Conservation (phyloP, 23 tunicate genomes). For the Pegea sp. region DNA sequence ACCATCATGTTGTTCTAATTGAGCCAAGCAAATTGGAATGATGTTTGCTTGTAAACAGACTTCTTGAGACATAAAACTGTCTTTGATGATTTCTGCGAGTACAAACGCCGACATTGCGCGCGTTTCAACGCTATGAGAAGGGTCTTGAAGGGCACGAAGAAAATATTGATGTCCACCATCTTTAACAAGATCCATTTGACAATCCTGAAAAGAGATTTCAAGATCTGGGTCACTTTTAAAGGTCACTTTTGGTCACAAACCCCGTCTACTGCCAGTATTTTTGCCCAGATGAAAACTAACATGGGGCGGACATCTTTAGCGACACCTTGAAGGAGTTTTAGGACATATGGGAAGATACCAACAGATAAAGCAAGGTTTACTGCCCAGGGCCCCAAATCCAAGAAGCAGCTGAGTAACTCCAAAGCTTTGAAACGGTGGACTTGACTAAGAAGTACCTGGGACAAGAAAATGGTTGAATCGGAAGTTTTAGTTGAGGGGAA, state of each 20-base stretch:
- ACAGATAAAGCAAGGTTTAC: constrained; percentile 80
- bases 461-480: not conserved
- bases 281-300: constrained; percentile 88
- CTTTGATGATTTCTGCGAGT: constrained; percentile 49
- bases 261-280: constrained; percentile 73
- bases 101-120: constrained; percentile 85
- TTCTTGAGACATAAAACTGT: constrained; percentile 33
- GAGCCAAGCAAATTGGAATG: constrained; percentile 64
- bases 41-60: constrained; percentile 61
- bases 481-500: not conserved
- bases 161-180: constrained; percentile 84
- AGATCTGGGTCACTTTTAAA: too few species aligned
- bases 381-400: constrained; percentile 95
- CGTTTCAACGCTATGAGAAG: constrained; percentile 6
- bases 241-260: too few species aligned
- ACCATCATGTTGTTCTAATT: constrained; percentile 23
- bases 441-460: constrained; percentile 84
- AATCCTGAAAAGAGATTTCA: constrained; percentile 32
- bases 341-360: constrained; percentile 85
- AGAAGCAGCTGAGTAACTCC: constrained; percentile 73
- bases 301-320: constrained; percentile 81
- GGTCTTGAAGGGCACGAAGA: constrained; percentile 65
- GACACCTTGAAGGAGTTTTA: constrained; percentile 66
- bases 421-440: constrained; percentile 72
- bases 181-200: constrained; percentile 65